Conservation (phyloP, 2,888 invertebrate species). For the Mesochorus sp. region DNA sequence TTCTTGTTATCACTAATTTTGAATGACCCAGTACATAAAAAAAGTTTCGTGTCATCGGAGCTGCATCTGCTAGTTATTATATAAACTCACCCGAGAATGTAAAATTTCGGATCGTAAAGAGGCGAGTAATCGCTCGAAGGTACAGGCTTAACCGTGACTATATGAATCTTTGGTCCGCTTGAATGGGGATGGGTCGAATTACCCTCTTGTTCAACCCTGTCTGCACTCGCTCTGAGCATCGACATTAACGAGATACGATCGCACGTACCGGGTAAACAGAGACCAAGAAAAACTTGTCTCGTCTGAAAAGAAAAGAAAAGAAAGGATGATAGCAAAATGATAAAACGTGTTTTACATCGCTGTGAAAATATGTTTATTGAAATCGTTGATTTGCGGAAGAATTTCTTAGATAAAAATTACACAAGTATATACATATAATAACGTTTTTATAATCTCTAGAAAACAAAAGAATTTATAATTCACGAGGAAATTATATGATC, state of each 20-base stretch:
- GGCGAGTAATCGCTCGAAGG: constrained; percentile 87
- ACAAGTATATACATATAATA: too few species aligned
- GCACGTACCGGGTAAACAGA: constrained; percentile 89
- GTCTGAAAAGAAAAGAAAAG: constrained; percentile 83
- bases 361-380: too few species aligned
- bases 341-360: too few species aligned
- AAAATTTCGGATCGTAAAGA: constrained; percentile 88
- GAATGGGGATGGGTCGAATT: constrained; percentile 83
- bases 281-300: constrained; percentile 87
- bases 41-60: background rate
- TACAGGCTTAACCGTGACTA: constrained; percentile 87
- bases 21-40: too few species aligned
- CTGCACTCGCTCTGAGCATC: constrained; percentile 78
- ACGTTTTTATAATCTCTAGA: too few species aligned
- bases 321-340: background rate
- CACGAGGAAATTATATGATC: too few species aligned
- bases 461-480: too few species aligned
- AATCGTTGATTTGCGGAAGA: too few species aligned
- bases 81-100: constrained; percentile 86
- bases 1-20: too few species aligned
- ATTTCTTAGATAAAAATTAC: too few species aligned
- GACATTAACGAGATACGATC: constrained; percentile 78
- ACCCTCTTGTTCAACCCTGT: constrained; percentile 79
- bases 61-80: too few species aligned
- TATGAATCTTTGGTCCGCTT: constrained; percentile 83